Evolutionary conservation across 2,113 vertebrate genomes (phyloP).

Genomic region (Setophaga petechia): DNA sequence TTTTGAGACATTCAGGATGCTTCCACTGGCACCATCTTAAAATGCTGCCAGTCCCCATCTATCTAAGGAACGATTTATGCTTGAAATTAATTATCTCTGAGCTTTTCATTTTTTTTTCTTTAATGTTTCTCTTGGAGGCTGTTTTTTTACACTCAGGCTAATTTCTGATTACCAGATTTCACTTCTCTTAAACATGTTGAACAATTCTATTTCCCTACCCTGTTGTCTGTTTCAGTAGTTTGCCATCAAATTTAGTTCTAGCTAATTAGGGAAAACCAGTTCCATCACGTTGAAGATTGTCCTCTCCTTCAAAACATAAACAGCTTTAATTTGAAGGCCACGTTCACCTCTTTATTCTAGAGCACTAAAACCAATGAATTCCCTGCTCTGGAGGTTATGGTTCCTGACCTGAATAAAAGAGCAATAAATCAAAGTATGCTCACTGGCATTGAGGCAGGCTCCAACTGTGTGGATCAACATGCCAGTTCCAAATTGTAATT

Average conservation of each 20-base stretch:
- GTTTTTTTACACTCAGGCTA: not conserved
- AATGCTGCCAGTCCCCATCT: not conserved
- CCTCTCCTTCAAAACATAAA: not conserved
- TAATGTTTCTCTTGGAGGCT: not conserved
- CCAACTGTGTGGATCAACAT: conserved; percentile 42
- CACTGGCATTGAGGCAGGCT: conserved; percentile 11
- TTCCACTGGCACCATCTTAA: not conserved
- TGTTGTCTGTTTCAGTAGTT: conserved; percentile 19
- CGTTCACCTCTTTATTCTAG: not conserved
- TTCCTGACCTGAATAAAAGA: conserved; percentile 60
- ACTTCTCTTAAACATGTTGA: not conserved
- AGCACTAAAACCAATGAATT: conserved; percentile 10
- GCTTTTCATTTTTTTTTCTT: not conserved
- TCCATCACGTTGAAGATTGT: conserved; percentile 20
- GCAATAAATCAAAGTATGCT: conserved; percentile 65
- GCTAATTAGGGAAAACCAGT: conserved; percentile 37
- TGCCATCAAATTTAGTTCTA: conserved; percentile 27
- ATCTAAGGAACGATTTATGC: not conserved
- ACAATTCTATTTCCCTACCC: not conserved
- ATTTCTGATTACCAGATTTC: conserved; percentile 13
- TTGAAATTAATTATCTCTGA: not conserved
- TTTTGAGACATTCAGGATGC: not conserved
- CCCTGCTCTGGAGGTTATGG: conserved; percentile 33
- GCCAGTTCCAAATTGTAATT: conserved; percentile 49
- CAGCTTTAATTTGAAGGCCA: conserved; percentile 45